These are phyloP conservation scores for Lutjanus argentimaculatus DNA, from an alignment of 2,797 vertebrate genomes.

Conservation along the genomic window DNA sequence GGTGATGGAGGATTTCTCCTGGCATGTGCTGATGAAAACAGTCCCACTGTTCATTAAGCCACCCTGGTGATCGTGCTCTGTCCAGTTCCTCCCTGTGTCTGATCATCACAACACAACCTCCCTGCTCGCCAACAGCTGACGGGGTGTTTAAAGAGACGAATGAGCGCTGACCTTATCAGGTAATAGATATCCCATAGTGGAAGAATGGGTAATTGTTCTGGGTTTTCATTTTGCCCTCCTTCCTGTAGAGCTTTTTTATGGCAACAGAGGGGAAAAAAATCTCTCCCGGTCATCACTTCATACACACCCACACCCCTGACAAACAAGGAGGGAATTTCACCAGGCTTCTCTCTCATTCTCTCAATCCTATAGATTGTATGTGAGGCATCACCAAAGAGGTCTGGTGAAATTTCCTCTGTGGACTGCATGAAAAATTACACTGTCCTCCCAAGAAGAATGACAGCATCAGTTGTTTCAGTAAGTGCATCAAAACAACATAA, in stretches of 20 bases:
- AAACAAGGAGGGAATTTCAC: slow-evolving; percentile 33
- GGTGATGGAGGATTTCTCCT: slow-evolving; percentile 66
- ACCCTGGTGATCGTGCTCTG: slow-evolving; percentile 17
- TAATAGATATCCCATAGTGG: slow-evolving; percentile 70
- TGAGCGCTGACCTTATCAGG: slow-evolving; percentile 72
- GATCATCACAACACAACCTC: slow-evolving; percentile 55
- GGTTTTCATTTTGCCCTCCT: slow-evolving; percentile 61
- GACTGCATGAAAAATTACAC: background rate
- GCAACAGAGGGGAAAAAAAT: slow-evolving; percentile 13
- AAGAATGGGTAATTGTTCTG: slow-evolving; percentile 62
- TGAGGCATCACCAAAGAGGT: background rate
- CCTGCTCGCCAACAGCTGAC: slow-evolving; percentile 57
- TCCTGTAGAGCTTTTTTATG: slow-evolving; percentile 41
- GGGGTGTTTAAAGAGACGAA: slow-evolving; percentile 75
- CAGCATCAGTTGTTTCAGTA: background rate
- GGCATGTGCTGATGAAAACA: slow-evolving; percentile 54
- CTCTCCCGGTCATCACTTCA: slow-evolving; percentile 45
- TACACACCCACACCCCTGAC: background rate
- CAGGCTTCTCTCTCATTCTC: slow-evolving; percentile 4
- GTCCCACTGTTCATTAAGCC: slow-evolving; percentile 53
- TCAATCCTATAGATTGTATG: background rate
- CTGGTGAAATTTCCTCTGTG: background rate
- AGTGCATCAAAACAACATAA: background rate
- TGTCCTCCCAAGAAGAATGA: background rate
- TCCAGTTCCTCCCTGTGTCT: slow-evolving; percentile 47